Percentiles rank a stretch among this genome's conserved stretches.
Conservation (phyloP, 2,797 vertebrate genomes). For the Acanthurus leucopareius region DNA sequence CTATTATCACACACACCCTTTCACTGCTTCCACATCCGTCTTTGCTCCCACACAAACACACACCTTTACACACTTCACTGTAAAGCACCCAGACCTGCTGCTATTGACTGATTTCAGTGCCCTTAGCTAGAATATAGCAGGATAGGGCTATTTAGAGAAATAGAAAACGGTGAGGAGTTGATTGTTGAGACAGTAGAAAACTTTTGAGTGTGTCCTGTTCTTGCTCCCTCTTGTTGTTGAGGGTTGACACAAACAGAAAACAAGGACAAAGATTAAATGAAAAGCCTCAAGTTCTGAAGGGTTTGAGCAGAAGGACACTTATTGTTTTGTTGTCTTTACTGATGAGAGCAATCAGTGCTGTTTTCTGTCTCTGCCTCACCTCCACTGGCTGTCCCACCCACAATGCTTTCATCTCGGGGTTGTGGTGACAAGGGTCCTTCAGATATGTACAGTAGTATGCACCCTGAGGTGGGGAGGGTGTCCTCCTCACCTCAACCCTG, state of each 20-base stretch:
- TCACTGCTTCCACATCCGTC: slow-evolving; percentile 64
- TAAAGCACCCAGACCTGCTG: slow-evolving; percentile 80
- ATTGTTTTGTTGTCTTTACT: slow-evolving; percentile 73
- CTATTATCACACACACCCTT: slow-evolving; percentile 55
- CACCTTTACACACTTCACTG: slow-evolving; percentile 69
- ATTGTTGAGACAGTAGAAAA: slow-evolving; percentile 64
- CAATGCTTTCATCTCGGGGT: slow-evolving; percentile 75
- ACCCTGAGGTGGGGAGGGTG: slow-evolving; percentile 85
- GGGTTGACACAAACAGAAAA: slow-evolving; percentile 19
- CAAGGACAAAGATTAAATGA: slow-evolving; percentile 36
- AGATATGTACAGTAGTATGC: slow-evolving; percentile 84
- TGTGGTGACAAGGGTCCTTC: slow-evolving; percentile 66
- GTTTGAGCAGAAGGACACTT: slow-evolving; percentile 76
- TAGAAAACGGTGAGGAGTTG: slow-evolving; percentile 58
- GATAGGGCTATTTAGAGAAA: slow-evolving; percentile 67
- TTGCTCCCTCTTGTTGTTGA: neutral
- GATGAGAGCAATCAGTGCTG: slow-evolving; percentile 75
- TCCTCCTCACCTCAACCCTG: slow-evolving; percentile 86
- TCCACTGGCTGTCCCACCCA: slow-evolving; percentile 73
- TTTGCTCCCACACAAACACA: slow-evolving; percentile 56
- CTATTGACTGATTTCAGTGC: slow-evolving; percentile 78
- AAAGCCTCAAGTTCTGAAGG: slow-evolving; percentile 67
- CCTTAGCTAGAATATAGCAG: slow-evolving; percentile 73
- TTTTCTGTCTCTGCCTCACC: slow-evolving; percentile 76
- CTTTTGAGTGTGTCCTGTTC: slow-evolving; percentile 33